Conservation (phyloP, 2,113 vertebrate genomes). For the Neotragus pygmaeus region DNA sequence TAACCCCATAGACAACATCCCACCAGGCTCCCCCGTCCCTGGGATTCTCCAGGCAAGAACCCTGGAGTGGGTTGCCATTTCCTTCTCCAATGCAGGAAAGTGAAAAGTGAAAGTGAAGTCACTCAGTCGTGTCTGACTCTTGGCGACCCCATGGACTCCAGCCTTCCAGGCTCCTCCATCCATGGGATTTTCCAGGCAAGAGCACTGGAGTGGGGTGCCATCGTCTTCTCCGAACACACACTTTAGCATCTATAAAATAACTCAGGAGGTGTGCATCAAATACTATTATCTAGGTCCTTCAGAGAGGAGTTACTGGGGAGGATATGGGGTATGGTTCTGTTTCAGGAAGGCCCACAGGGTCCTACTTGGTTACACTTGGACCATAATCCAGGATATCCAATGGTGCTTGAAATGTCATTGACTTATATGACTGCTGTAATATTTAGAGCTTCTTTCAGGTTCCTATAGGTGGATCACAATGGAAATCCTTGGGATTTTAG, state of each 20-base stretch:
- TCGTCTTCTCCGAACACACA: neutral
- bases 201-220: no score
- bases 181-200: no score
- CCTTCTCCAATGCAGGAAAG: no score
- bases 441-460: neutral
- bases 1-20: no score
- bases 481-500: neutral
- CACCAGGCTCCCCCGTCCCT: no score
- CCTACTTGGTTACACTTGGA: neutral
- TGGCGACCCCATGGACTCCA: no score
- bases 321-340: rapidly evolving
- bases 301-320: neutral
- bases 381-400: neutral
- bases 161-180: no score
- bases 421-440: neutral
- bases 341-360: neutral
- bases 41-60: no score
- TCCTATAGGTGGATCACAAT: neutral
- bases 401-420: neutral
- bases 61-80: no score
- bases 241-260: neutral
- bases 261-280: neutral
- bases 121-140: no score
- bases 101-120: no score
- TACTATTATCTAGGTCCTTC: neutral